These are phyloP conservation scores for Danaus chrysippus DNA, from an alignment of 2,888 invertebrate species.

Conservation along the genomic window DNA sequence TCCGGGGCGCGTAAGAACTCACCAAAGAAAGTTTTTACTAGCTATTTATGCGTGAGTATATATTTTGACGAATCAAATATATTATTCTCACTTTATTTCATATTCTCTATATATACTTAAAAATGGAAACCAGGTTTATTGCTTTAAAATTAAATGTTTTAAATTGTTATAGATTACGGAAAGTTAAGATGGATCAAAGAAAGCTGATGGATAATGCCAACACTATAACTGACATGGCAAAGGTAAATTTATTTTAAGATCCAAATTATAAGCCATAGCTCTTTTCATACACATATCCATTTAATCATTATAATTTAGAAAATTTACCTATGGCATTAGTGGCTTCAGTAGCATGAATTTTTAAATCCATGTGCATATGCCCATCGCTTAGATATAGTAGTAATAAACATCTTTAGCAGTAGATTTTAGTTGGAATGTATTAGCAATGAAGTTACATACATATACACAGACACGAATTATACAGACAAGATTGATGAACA, in stretches of 20 bases:
- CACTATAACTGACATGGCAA: conserved; percentile 99
- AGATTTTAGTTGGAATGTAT: conserved; percentile 21
- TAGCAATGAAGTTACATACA: conserved; percentile 10
- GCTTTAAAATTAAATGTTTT: neutral
- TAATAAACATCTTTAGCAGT: conserved; percentile 6
- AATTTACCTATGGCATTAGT: neutral
- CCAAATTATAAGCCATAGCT: conserved; percentile 47
- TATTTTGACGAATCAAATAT: neutral
- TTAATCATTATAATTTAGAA: conserved; percentile 41
- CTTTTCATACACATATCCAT: conserved; percentile 67
- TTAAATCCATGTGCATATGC: conserved; percentile 35
- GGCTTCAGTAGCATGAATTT: conserved; percentile 21
- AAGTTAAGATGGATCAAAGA: conserved; percentile 99
- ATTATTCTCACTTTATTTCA: too few species aligned
- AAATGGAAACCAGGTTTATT: conserved; percentile 11
- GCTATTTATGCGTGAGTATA: conserved; percentile 98
- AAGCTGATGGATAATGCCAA: conserved; percentile 99
- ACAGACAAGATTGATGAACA: neutral
- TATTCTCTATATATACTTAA: conserved; percentile 16
- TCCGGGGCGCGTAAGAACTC: conserved; percentile 96
- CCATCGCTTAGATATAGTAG: conserved; percentile 36
- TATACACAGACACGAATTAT: neutral
- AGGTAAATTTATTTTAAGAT: conserved; percentile 82
- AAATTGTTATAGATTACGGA: conserved; percentile 88
- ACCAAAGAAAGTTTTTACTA: conserved; percentile 99